Conservation (phyloP, 1,140 invertebrate species). For the Cydia amplana region DNA sequence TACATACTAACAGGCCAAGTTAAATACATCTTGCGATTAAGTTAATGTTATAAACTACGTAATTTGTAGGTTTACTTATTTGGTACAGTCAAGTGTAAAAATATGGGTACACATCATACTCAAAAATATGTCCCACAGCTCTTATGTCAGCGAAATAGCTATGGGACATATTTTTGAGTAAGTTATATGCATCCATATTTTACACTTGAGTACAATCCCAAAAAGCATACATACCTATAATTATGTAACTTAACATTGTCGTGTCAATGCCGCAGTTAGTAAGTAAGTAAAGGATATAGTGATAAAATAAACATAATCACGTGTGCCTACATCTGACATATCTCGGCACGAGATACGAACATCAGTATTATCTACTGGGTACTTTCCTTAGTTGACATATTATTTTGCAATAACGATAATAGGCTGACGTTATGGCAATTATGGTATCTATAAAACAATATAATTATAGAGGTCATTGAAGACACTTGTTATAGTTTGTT, state of each 20-base stretch:
- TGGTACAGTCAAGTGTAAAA: too few species aligned
- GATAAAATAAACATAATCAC: conserved; percentile 14
- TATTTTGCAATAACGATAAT: conserved; percentile 3
- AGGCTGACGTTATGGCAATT: background rate
- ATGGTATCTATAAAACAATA: background rate
- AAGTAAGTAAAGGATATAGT: background rate
- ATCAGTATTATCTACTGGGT: background rate
- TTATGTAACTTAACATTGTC: background rate
- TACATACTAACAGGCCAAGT: too few species aligned
- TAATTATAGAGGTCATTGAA: conserved; percentile 2
- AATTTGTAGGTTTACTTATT: too few species aligned
- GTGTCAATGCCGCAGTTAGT: background rate
- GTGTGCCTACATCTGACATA: background rate
- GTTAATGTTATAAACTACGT: too few species aligned
- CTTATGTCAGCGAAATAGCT: too few species aligned
- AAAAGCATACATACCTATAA: too few species aligned
- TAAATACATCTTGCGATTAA: too few species aligned
- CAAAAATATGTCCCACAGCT: too few species aligned
- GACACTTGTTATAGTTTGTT: conserved; percentile 1
- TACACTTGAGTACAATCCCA: too few species aligned
- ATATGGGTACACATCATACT: too few species aligned
- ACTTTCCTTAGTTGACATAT: background rate
- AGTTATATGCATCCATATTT: too few species aligned
- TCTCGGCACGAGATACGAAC: background rate
- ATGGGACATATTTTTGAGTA: too few species aligned